Evolutionary conservation across 2,797 vertebrate genomes (phyloP).

Genomic region (Phoeniculus purpureus): DNA sequence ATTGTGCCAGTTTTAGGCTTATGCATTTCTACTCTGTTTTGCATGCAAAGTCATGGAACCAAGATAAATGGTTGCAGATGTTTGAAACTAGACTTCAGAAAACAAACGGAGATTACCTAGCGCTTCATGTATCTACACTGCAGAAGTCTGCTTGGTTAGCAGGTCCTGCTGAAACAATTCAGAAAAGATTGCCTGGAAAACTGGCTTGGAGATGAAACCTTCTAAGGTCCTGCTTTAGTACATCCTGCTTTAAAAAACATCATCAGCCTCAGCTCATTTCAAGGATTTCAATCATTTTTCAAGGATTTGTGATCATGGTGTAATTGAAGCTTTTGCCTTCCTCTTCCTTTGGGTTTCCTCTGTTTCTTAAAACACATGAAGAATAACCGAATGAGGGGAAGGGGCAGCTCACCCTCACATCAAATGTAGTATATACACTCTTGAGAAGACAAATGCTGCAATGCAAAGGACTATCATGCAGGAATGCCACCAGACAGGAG

Average conservation of each 20-base stretch:
- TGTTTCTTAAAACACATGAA: background rate
- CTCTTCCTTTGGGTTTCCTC: background rate
- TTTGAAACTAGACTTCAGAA: constrained; percentile 5
- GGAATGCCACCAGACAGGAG: background rate
- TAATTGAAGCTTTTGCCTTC: background rate
- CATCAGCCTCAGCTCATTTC: background rate
- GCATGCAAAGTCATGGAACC: background rate
- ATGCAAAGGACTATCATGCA: background rate
- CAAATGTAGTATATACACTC: background rate
- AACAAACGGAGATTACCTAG: constrained; percentile 11
- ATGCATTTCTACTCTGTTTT: constrained; percentile 10
- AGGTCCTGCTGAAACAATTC: constrained; percentile 20
- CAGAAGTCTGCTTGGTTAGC: constrained; percentile 20
- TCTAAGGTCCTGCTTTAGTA: background rate
- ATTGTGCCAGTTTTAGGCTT: background rate
- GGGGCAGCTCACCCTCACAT: background rate
- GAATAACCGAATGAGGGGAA: background rate
- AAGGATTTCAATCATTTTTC: background rate
- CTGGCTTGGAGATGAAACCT: background rate
- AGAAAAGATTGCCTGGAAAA: background rate
- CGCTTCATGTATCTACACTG: background rate
- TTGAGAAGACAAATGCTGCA: background rate
- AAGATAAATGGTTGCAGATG: constrained; percentile 51
- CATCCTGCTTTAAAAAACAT: background rate
- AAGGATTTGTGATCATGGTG: background rate